A percentile compares a stretch with the other conserved stretches of the same genome.
These are phyloP conservation scores for Spisula subtruncata DNA, from an alignment of 2,888 invertebrate genomes.

Conservation along the genomic window DNA sequence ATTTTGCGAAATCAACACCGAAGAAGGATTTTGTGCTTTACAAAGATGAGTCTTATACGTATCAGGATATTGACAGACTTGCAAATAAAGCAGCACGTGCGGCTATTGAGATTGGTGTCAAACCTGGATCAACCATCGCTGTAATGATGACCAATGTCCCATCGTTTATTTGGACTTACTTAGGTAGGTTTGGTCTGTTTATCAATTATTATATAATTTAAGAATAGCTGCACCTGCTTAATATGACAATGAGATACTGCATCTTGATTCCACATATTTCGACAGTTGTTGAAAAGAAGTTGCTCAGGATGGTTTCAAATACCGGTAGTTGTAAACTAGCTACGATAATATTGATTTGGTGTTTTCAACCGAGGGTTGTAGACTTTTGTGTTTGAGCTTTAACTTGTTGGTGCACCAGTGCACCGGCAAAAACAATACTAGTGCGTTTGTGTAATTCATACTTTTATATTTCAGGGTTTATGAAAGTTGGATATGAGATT, in stretches of 20 bases:
- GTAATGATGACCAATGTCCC: slow-evolving; percentile 78
- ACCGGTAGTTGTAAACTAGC: too few relatives aligned
- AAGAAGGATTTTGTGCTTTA: slow-evolving; percentile 71
- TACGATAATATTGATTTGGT: too few relatives aligned
- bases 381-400: too few relatives aligned
- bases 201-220: background rate
- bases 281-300: too few relatives aligned
- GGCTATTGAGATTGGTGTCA: slow-evolving; percentile 68
- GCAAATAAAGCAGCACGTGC: slow-evolving; percentile 75
- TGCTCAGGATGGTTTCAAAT: too few relatives aligned
- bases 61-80: slow-evolving; percentile 73
- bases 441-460: too few relatives aligned
- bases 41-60: slow-evolving; percentile 73
- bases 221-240: too few relatives aligned
- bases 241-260: too few relatives aligned
- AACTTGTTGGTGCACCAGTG: too few relatives aligned
- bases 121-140: slow-evolving; percentile 75
- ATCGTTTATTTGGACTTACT: slow-evolving; percentile 76
- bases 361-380: too few relatives aligned
- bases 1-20: slow-evolving; percentile 47
- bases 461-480: slow-evolving; percentile 77
- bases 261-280: too few relatives aligned
- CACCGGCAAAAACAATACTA: too few relatives aligned
- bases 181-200: slow-evolving; percentile 67
- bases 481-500: slow-evolving; percentile 88